Conservation (phyloP, 2,797 vertebrate genomes). For the Macropodus opercularis region DNA sequence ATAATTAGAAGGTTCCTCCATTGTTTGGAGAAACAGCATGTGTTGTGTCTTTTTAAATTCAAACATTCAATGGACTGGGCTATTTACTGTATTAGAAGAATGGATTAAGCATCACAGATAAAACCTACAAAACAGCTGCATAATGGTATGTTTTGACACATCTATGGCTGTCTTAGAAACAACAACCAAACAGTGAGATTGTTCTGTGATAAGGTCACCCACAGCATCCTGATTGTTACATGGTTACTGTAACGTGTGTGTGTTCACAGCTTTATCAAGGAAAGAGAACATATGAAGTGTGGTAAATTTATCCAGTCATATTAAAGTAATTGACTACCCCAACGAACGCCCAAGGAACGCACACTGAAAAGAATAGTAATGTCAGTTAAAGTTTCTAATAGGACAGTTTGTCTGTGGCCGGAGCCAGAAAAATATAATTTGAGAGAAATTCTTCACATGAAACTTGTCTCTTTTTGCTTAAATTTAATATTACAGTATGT, state of each 20-base stretch:
- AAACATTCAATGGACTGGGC: not conserved
- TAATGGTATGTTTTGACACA: constrained; percentile 25
- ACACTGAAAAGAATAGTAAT: too few species aligned
- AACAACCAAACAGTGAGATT: constrained; percentile 40
- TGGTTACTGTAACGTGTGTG: not conserved
- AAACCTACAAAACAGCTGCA: constrained; percentile 25
- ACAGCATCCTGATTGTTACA: constrained; percentile 23
- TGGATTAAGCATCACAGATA: not conserved
- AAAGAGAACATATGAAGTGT: not conserved
- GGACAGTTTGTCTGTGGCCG: not conserved
- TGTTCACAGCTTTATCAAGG: not conserved
- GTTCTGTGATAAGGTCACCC: constrained; percentile 47
- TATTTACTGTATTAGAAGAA: not conserved
- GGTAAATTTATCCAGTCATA: not conserved
- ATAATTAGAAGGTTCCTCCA: not conserved
- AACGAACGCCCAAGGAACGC: too few species aligned
- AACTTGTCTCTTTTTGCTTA: not conserved
- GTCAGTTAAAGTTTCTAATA: not conserved
- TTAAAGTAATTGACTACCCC: too few species aligned
- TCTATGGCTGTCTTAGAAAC: constrained; percentile 63
- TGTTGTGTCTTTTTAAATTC: not conserved
- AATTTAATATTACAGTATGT: constrained; percentile 4
- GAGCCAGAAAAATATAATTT: not conserved
- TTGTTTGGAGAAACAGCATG: constrained; percentile 1
- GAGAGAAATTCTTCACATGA: not conserved